Conservation (phyloP, 2,113 vertebrate species). For the Anas platyrhynchos region DNA sequence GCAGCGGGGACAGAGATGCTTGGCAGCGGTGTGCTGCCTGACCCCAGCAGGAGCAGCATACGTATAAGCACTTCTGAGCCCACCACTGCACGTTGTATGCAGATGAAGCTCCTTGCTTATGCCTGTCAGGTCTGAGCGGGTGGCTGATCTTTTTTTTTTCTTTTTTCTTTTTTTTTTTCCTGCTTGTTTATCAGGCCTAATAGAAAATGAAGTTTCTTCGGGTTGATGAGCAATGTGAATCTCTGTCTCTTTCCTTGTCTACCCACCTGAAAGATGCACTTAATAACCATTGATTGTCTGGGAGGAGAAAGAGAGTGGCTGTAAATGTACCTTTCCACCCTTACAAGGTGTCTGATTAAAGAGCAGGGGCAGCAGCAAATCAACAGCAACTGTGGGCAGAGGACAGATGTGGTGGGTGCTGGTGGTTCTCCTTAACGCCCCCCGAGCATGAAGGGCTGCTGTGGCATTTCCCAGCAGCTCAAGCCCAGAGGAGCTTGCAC, state of each 20-base stretch:
- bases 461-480: background rate
- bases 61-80: background rate
- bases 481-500: background rate
- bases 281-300: conserved; percentile 61
- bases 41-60: background rate
- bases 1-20: background rate
- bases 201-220: conserved; percentile 53
- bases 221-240: conserved; percentile 53
- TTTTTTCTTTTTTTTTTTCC: background rate
- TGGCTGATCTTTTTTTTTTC: background rate
- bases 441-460: background rate
- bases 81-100: background rate
- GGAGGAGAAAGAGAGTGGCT: conserved; percentile 16
- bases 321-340: conserved; percentile 40
- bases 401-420: background rate
- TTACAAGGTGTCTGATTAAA: conserved; percentile 30
- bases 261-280: conserved; percentile 41
- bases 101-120: conserved; percentile 31
- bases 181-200: conserved; percentile 59
- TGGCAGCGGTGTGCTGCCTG: background rate
- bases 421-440: background rate
- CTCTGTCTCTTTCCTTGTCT: conserved; percentile 34
- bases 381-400: background rate
- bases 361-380: background rate
- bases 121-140: conserved; percentile 14